Evolutionary conservation across 2,113 vertebrate species (phyloP), one percentile per base, ranked within the genome.

Genomic region (Leptosomus discolor): DNA sequence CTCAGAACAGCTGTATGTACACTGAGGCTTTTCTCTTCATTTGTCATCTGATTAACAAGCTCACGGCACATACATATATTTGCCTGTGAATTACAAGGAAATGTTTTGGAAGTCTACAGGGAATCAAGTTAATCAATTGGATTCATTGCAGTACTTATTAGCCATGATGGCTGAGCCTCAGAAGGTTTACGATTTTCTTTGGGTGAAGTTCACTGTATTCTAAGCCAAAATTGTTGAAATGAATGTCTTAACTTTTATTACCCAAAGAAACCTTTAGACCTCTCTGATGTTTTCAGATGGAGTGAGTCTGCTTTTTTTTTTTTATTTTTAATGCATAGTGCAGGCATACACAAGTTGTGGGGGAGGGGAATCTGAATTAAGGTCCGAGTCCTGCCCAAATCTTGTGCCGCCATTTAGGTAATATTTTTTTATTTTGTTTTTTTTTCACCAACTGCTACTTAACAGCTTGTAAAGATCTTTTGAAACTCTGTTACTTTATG

Each of bases 391-490:
- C 21, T 76, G 61, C 58, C 51, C 30, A 70, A 57, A 34, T 88
- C 91, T 91, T 69, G 51, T 24, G 87, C 91, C 74, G 67, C 70
- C 36, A 26, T 92, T 94, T 93, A 94, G 81, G 74, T 76, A 79
- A 70, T 87, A 36, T 68, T n/a, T 87, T 90, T 74, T 70, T 26
- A 12, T 24, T 96, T 94, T 95, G 70, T 58, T 43, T 90, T 58
- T 43, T 90, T 46, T 94, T 95, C 21, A 51, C 84, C 65, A 65
- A 61, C 74, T 85, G 81, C 77, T 96, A 43, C 77, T 97, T 96
- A 93, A 74, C 77, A 91, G 94, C 91, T 95, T 94, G 84, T 95
- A 91, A 92, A 96, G 87, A 85, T 94, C 94, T 94, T 96, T 88
- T 88, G 89, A 96, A 97, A 91, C 92, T 96, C 82, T 82, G 32